Base-by-base conservation (phyloP, 2,888 invertebrate species). In the Caenorhabditis japonica region DNA sequence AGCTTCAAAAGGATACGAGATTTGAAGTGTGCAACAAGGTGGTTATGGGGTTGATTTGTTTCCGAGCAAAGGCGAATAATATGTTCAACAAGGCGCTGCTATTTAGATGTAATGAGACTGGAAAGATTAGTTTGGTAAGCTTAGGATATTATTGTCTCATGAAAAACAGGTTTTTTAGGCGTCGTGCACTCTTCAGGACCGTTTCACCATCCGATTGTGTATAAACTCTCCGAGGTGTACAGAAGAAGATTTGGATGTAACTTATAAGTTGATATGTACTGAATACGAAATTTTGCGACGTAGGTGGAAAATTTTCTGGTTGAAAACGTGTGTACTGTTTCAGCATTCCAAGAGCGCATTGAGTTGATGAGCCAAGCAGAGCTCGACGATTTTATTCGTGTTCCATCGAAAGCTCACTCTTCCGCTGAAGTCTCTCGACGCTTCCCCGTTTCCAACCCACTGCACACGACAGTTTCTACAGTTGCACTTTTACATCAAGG, bases 21-120 rank as follows among this genome's bases (percentile, higher is more conserved):
- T 73, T 73, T 30, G 68, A 73, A 52, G 60, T 73, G 8, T 60
- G 60, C 25, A 73, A 73, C 30, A 38, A 52, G n/a, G 68, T 68
- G 4, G 33, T 46, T 21, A 49, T 73, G 53, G 73, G 73, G 13
- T n/a, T 73, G 30, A 61, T 73, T 39, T 73, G 73, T 43, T 73
- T 73, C 55, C 36, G 68, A 15, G 56, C 39, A 13, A 61, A 60
- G 15, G 55, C 51, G 10, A 58, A 60, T 51, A 44, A 73, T 44
- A 68, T 62, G 56, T 52, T 73, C 30, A 73, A 60, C 27, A 66
- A 61, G 52, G 56, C 56, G 0, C 51, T 73, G 30, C 25, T 73
- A 12, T 61, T 51, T 17, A 33, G 60, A 17, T 56, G 62, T 36
- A 73, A 73, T 44, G 68, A 60, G 19, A 68, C 73, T 8, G 73